phyloP scores from a whole-genome alignment of 2,113 vertebrate genomes.

The Hucho hucho region DNA sequence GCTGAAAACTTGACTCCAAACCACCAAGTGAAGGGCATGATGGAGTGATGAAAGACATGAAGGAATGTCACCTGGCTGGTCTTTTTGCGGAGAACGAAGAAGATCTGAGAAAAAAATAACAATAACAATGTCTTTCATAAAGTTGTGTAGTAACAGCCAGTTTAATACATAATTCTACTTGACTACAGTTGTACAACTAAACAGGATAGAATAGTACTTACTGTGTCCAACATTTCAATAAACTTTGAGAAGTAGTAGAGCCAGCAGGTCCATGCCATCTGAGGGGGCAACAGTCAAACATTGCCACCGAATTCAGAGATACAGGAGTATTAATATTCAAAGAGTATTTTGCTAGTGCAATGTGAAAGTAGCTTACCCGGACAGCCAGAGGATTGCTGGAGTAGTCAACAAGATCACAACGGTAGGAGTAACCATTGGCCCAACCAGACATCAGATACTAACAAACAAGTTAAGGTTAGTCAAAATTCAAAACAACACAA shows the following conservation, averaged over 20 bases:
- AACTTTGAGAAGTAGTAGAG: slow-evolving; percentile 89
- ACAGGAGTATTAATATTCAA: background rate
- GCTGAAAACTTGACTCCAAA: slow-evolving; percentile 78
- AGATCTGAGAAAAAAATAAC: slow-evolving; percentile 67
- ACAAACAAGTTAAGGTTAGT: slow-evolving; percentile 51
- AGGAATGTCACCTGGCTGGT: slow-evolving; percentile 86
- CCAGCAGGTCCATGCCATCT: slow-evolving; percentile 87
- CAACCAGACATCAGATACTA: slow-evolving; percentile 91
- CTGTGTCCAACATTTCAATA: slow-evolving; percentile 86
- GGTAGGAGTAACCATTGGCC: slow-evolving; percentile 83
- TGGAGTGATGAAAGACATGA: slow-evolving; percentile 87
- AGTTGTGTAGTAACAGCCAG: too few relatives aligned
- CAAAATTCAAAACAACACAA: background rate
- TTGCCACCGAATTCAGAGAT: background rate
- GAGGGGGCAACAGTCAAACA: background rate
- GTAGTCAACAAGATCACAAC: slow-evolving; percentile 85
- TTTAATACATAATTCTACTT: background rate
- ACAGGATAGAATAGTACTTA: slow-evolving; percentile 64
- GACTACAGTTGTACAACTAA: too few relatives aligned
- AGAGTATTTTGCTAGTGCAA: background rate
- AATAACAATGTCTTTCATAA: too few relatives aligned
- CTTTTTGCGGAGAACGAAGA: slow-evolving; percentile 90
- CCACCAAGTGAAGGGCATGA: slow-evolving; percentile 92
- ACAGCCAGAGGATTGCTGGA: slow-evolving; percentile 78
- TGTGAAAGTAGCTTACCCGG: slow-evolving; percentile 70